phyloP scores from a whole-genome alignment of 2,888 invertebrate genomes.

The Pandemis heparana region DNA sequence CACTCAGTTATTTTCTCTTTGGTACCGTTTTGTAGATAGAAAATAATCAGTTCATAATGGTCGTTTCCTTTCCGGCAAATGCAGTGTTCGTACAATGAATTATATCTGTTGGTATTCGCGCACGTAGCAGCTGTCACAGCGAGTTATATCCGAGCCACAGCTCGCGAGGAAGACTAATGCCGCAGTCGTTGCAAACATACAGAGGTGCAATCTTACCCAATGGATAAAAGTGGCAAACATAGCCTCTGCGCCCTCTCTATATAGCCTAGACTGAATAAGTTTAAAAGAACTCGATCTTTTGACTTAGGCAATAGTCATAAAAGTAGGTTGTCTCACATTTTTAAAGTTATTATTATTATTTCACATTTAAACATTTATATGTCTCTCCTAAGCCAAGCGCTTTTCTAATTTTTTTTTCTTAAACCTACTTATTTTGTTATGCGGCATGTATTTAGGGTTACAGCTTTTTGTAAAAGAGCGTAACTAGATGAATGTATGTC shows the following conservation, averaged over 20 bases:
- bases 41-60: neutral
- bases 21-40: neutral
- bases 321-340: neutral
- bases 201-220: slow-evolving; percentile 7
- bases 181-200: slow-evolving; percentile 12
- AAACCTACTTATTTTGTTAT: too few species aligned
- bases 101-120: slow-evolving; percentile 5
- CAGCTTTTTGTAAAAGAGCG: too few species aligned
- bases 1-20: neutral
- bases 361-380: too few species aligned
- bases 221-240: neutral
- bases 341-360: too few species aligned
- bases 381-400: too few species aligned
- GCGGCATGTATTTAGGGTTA: too few species aligned
- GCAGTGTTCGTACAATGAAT: neutral
- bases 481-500: too few species aligned
- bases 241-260: neutral
- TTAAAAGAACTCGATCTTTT: neutral
- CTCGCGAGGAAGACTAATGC: neutral
- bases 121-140: slow-evolving; percentile 9
- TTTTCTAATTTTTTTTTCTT: too few species aligned
- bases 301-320: neutral
- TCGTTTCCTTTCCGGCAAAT: neutral
- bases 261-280: neutral
- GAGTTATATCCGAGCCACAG: slow-evolving; percentile 33